These are phyloP conservation scores for Pipra filicauda DNA, from an alignment of 2,113 vertebrate genomes.

Conservation along the genomic window DNA sequence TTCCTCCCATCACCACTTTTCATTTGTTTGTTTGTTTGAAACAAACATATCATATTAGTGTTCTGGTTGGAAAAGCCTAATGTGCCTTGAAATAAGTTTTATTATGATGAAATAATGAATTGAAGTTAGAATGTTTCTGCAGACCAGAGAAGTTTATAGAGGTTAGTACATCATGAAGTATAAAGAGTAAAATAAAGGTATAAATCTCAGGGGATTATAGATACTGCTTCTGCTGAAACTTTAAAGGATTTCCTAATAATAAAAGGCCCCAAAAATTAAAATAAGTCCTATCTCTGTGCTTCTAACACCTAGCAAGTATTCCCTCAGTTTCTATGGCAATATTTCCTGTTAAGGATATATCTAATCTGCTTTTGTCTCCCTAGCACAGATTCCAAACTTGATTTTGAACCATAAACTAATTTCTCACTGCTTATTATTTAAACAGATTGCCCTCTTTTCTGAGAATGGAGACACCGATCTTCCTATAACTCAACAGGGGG, in stretches of 20 bases:
- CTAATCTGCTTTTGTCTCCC: constrained; percentile 33
- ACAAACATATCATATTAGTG: constrained; percentile 60
- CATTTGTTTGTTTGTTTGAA: constrained; percentile 22
- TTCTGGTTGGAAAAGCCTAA: constrained; percentile 66
- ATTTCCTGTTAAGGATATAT: constrained; percentile 15
- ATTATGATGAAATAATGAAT: constrained; percentile 71
- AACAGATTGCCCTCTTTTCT: constrained; percentile 46
- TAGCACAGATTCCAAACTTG: constrained; percentile 33
- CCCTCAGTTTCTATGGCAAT: constrained; percentile 63
- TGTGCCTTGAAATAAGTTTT: constrained; percentile 82
- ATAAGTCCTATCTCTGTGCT: not conserved
- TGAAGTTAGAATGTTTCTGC: constrained; percentile 45
- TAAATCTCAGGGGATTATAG: constrained; percentile 56
- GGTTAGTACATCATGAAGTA: constrained; percentile 22
- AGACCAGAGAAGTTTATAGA: constrained; percentile 45
- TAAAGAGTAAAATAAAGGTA: constrained; percentile 66
- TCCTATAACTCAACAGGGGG: not conserved
- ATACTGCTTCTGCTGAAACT: constrained; percentile 36
- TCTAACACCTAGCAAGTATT: constrained; percentile 21
- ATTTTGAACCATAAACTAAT: constrained; percentile 46
- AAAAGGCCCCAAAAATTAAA: constrained; percentile 18
- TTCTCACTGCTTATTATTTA: constrained; percentile 49
- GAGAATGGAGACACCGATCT: not conserved
- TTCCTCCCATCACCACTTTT: not conserved
- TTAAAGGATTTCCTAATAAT: constrained; percentile 47